phyloP scores from a whole-genome alignment of 2,797 vertebrate genomes.

The Astyanax mexicanus region DNA sequence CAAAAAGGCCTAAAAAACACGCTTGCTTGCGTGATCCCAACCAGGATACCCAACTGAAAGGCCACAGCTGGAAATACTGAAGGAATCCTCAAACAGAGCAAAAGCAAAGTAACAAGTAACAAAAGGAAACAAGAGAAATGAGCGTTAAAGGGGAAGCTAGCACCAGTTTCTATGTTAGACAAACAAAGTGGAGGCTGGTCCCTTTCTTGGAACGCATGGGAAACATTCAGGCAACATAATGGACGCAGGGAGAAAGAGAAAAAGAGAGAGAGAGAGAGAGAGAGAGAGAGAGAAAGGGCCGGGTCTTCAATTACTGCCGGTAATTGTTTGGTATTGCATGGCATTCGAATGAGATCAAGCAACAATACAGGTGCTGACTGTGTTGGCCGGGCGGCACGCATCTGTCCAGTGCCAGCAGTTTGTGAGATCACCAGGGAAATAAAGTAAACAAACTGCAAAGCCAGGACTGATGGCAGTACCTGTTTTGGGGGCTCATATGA shows the following conservation, averaged over 20 bases:
- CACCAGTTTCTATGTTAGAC: slow-evolving; percentile 28
- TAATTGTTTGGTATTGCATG: slow-evolving; percentile 50
- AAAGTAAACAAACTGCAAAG: slow-evolving; percentile 52
- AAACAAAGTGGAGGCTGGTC: slow-evolving; percentile 18
- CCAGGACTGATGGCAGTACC: slow-evolving; percentile 45
- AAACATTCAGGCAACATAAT: slow-evolving; percentile 31
- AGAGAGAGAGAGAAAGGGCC: slow-evolving; percentile 31
- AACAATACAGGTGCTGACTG: slow-evolving; percentile 57
- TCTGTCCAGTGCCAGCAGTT: slow-evolving; percentile 46
- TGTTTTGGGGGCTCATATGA: slow-evolving; percentile 55
- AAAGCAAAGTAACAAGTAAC: too few relatives aligned
- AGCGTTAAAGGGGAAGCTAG: too few relatives aligned
- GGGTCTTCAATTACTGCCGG: slow-evolving; percentile 30
- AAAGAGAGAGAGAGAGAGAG: slow-evolving; percentile 28
- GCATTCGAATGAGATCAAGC: slow-evolving; percentile 55
- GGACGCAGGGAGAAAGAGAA: slow-evolving; percentile 32
- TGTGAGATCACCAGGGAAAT: slow-evolving; percentile 59
- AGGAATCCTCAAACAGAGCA: slow-evolving; percentile 21
- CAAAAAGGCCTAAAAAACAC: background rate
- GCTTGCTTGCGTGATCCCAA: background rate
- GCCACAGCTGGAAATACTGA: slow-evolving; percentile 35
- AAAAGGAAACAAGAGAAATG: slow-evolving; percentile 19
- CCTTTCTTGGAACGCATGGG: slow-evolving; percentile 29
- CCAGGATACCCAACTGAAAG: background rate
- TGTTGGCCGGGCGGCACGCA: slow-evolving; percentile 2